A percentile compares a stretch with the other conserved stretches of the same genome.
Conservation (phyloP, 2,113 vertebrate species). For the Ia io region DNA sequence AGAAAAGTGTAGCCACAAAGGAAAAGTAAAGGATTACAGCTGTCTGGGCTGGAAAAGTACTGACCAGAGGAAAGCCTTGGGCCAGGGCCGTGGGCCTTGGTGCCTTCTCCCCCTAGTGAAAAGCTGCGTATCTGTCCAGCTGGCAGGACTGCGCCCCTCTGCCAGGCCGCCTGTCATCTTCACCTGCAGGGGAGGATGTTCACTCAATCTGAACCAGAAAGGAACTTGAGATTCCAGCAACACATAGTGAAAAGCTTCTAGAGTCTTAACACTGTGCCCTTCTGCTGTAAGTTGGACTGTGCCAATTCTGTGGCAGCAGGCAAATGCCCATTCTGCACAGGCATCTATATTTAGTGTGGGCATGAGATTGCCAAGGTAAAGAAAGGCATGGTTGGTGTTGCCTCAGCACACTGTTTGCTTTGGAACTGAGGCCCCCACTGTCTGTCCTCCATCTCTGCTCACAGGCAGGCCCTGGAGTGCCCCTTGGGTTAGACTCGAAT, state of each 20-base stretch:
- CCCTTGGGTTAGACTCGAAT: background rate
- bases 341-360: conserved; percentile 40
- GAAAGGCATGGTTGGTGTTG: conserved; percentile 35
- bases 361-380: conserved; percentile 63
- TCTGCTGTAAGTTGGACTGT: background rate
- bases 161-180: background rate
- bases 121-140: background rate
- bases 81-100: background rate
- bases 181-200: background rate
- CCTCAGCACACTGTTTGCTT: conserved; percentile 47
- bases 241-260: background rate
- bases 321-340: background rate
- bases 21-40: background rate
- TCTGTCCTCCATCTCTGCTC: background rate
- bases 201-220: background rate
- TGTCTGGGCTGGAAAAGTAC: conserved; percentile 37
- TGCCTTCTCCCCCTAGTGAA: background rate
- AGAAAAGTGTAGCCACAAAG: background rate
- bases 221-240: background rate
- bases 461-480: background rate
- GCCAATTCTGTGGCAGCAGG: background rate
- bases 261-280: background rate
- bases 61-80: background rate
- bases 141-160: background rate
- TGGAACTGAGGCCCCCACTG: conserved; percentile 24